Evolutionary conservation across 2,888 invertebrate species (phyloP).

Genomic region (Drosophila greeni): DNA sequence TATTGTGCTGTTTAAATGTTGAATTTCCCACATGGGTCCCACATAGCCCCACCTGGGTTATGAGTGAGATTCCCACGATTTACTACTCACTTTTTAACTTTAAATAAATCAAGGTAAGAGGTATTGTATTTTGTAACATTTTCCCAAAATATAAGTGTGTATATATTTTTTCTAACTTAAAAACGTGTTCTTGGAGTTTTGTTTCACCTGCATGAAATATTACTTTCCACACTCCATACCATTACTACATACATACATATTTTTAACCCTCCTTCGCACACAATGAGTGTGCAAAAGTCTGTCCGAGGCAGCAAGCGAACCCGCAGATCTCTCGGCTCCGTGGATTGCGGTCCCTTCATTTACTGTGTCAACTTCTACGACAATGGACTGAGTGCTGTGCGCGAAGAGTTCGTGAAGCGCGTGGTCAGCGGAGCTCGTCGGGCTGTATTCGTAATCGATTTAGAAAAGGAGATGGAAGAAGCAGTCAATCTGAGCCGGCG

Average conservation of each 20-base stretch:
- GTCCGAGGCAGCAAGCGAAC: conserved; percentile 6
- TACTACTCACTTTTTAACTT: neutral
- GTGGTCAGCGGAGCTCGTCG: conserved; percentile 58
- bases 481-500: conserved; percentile 29
- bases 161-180: neutral
- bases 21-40: neutral
- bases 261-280: neutral
- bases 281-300: conserved; percentile 42
- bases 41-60: neutral
- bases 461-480: conserved; percentile 49
- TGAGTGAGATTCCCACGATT: too few species aligned
- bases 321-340: neutral
- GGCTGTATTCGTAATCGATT: conserved; percentile 63
- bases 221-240: conserved; percentile 15
- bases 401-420: conserved; percentile 63
- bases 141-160: neutral
- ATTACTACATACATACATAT: conserved; percentile 17
- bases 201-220: conserved; percentile 13
- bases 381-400: conserved; percentile 56
- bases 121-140: neutral
- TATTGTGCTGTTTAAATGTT: neutral
- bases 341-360: conserved; percentile 44
- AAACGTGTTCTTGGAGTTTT: conserved; percentile 14
- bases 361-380: conserved; percentile 69
- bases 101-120: neutral